phyloP scores from a whole-genome alignment of 2,113 vertebrate genomes.

The Limnothrissa miodon region DNA sequence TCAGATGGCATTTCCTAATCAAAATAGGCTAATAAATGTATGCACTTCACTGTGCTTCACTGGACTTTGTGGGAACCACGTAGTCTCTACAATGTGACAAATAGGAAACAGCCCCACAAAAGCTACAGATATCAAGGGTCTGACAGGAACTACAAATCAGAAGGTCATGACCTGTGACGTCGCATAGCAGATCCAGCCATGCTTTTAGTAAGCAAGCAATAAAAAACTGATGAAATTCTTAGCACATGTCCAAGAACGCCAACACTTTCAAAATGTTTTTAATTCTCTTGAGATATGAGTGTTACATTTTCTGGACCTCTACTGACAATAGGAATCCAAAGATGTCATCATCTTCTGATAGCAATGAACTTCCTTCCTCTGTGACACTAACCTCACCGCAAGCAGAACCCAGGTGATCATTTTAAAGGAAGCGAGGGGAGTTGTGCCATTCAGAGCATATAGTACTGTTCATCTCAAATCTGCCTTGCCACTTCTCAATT shows the following conservation, averaged over 20 bases:
- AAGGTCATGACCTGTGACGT: slow-evolving; percentile 51
- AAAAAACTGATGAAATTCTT: background rate
- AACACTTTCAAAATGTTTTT: background rate
- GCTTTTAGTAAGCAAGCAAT: background rate
- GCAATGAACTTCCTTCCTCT: background rate
- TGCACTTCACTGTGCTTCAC: background rate
- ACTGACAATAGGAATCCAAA: background rate
- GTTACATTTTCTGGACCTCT: background rate
- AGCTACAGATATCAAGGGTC: slow-evolving; percentile 24
- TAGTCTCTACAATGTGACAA: background rate
- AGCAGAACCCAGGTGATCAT: background rate
- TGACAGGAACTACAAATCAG: slow-evolving; percentile 17
- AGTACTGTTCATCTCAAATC: background rate
- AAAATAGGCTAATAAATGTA: background rate
- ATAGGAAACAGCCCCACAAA: background rate
- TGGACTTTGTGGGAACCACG: background rate
- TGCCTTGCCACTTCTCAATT: no score
- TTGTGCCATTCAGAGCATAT: background rate
- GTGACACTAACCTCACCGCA: background rate
- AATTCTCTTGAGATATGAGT: no score
- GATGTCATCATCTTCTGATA: background rate
- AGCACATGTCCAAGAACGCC: background rate
- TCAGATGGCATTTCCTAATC: background rate
- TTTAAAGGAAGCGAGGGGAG: background rate
- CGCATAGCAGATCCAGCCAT: slow-evolving; percentile 19